phyloP scores from a whole-genome alignment of 2,888 invertebrate species.

The Melipona beecheii region DNA sequence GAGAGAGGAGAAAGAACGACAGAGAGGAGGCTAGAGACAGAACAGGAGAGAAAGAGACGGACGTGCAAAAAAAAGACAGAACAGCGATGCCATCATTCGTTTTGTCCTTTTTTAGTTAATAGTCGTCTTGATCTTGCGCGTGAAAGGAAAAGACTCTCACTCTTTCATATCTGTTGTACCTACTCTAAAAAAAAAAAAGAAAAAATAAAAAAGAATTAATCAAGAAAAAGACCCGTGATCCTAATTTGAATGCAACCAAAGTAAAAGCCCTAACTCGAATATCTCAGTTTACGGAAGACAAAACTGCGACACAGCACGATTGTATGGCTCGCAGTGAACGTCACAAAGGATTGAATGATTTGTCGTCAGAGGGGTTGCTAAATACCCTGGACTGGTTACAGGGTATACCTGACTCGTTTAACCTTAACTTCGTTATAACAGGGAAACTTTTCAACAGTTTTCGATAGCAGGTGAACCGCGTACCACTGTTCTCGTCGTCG shows the following conservation, averaged over 20 bases:
- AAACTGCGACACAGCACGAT: slow-evolving; percentile 44
- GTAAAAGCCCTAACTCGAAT: slow-evolving; percentile 27
- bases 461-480: slow-evolving; percentile 19
- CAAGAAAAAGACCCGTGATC: slow-evolving; percentile 17
- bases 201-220: too few species aligned
- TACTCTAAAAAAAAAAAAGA: slow-evolving; percentile 32
- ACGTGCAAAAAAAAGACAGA: slow-evolving; percentile 40
- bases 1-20: slow-evolving; percentile 29
- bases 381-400: slow-evolving; percentile 59
- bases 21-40: slow-evolving; percentile 16
- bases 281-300: slow-evolving; percentile 40
- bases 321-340: slow-evolving; percentile 58
- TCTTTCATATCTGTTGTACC: slow-evolving; percentile 39
- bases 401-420: slow-evolving; percentile 61
- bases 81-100: slow-evolving; percentile 60
- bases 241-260: slow-evolving; percentile 34
- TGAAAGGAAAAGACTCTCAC: slow-evolving; percentile 56
- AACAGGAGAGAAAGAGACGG: slow-evolving; percentile 27
- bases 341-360: slow-evolving; percentile 65
- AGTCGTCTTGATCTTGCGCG: slow-evolving; percentile 60
- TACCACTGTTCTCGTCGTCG: slow-evolving; percentile 43
- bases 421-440: slow-evolving; percentile 66
- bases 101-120: slow-evolving; percentile 57
- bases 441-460: slow-evolving; percentile 35
- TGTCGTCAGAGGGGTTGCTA: slow-evolving; percentile 66